Conservation (phyloP, 2,113 vertebrate genomes). For the Podarcis muralis region DNA sequence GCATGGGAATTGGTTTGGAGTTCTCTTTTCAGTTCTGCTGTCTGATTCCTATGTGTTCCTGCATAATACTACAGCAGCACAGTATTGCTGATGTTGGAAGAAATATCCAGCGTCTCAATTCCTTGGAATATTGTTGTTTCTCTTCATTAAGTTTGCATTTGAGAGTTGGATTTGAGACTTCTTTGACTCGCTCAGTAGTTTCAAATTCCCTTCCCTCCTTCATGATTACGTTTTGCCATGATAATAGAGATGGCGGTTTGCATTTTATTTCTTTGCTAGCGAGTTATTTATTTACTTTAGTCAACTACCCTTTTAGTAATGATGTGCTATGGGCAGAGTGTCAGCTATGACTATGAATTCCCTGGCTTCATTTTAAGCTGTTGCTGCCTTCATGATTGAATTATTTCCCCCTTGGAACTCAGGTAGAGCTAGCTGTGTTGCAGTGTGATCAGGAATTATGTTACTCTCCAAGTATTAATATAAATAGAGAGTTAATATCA, state of each 20-base stretch:
- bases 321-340: not conserved
- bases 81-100: not conserved
- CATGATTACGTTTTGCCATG: not conserved
- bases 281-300: not conserved
- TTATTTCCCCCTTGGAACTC: not conserved
- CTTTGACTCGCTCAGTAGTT: not conserved
- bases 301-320: not conserved
- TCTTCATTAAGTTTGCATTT: not conserved
- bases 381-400: not conserved
- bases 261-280: not conserved
- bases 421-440: not conserved
- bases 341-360: conserved; percentile 13
- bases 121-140: not conserved
- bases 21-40: not conserved
- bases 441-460: not conserved
- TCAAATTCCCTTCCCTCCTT: not conserved
- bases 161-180: conserved; percentile 9
- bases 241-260: not conserved
- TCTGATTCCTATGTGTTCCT: not conserved
- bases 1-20: not conserved
- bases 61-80: not conserved
- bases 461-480: not conserved
- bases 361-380: conserved; percentile 21
- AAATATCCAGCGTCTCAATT: not conserved
- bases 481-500: not conserved